Percentiles rank a stretch among this genome's conserved stretches.
These are phyloP conservation scores for Tenodera sinensis DNA, from an alignment of 2,888 invertebrate species.

Conservation along the genomic window DNA sequence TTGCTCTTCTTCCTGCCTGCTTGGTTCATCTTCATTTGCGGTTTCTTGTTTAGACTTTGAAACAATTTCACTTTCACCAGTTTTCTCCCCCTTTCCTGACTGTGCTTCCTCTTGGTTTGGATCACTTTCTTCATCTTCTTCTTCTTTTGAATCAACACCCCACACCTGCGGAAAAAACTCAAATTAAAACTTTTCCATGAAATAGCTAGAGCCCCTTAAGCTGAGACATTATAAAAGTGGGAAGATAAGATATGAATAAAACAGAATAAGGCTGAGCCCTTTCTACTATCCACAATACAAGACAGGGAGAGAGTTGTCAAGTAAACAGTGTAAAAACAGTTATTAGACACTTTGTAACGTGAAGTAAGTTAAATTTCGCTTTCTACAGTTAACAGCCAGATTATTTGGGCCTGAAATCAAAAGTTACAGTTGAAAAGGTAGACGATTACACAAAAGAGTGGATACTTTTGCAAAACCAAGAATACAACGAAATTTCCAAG, in stretches of 20 bases:
- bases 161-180: slow-evolving; percentile 44
- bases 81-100: slow-evolving; percentile 52
- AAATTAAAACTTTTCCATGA: not conserved
- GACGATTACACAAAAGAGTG: too few species aligned
- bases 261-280: not conserved
- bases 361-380: too few species aligned
- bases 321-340: too few species aligned
- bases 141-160: slow-evolving; percentile 74
- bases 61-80: slow-evolving; percentile 66
- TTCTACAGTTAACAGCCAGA: too few species aligned
- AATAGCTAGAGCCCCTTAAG: too few species aligned
- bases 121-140: slow-evolving; percentile 55
- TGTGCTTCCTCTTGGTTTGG: slow-evolving; percentile 53
- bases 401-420: too few species aligned
- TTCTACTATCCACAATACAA: not conserved
- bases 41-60: slow-evolving; percentile 62
- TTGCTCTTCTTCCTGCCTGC: slow-evolving; percentile 50
- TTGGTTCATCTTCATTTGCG: slow-evolving; percentile 52
- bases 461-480: too few species aligned
- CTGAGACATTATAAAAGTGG: not conserved
- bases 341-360: too few species aligned
- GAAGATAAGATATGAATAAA: not conserved
- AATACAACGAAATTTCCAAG: too few species aligned
- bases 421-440: too few species aligned
- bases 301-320: too few species aligned